phyloP scores from a whole-genome alignment of 2,888 invertebrate genomes.

The Falcaria lacertinaria region DNA sequence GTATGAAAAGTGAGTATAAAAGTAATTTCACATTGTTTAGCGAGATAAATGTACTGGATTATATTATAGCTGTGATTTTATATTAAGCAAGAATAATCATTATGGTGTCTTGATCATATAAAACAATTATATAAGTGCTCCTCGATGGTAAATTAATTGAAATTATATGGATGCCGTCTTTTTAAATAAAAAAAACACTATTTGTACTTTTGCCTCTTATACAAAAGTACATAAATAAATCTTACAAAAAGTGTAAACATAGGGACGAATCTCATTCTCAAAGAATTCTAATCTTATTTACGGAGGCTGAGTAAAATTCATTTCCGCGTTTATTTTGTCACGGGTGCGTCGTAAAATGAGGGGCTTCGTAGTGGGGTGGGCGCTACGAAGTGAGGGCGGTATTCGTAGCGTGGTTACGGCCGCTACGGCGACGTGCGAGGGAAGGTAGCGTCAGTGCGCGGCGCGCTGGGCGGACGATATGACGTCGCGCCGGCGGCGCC shows the following conservation, averaged over 20 bases:
- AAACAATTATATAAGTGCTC: no score
- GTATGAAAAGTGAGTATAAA: no score
- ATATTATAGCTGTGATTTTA: no score
- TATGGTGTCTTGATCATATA: no score
- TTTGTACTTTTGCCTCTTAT: no score
- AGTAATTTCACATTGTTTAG: no score
- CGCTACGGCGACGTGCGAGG: constrained; percentile 3
- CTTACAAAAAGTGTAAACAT: constrained; percentile 11
- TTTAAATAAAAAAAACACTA: no score
- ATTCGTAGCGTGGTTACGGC: neutral
- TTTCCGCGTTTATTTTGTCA: constrained; percentile 11
- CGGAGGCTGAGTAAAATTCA: constrained; percentile 2
- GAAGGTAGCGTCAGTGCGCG: constrained; percentile 45
- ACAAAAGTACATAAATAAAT: neutral
- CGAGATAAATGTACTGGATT: no score
- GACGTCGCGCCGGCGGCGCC: constrained; percentile 70
- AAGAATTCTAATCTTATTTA: neutral
- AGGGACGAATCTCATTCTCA: neutral
- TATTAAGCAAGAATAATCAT: no score
- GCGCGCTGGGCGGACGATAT: constrained; percentile 53
- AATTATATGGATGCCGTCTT: no score
- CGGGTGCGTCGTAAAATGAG: constrained; percentile 21
- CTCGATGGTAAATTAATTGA: no score
- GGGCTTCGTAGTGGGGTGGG: constrained; percentile 8
- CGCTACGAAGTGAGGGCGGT: constrained; percentile 5